Percentiles rank a stretch among this genome's conserved stretches.
Conservation (phyloP, 2,797 vertebrate genomes). For the Ibycter americanus region DNA sequence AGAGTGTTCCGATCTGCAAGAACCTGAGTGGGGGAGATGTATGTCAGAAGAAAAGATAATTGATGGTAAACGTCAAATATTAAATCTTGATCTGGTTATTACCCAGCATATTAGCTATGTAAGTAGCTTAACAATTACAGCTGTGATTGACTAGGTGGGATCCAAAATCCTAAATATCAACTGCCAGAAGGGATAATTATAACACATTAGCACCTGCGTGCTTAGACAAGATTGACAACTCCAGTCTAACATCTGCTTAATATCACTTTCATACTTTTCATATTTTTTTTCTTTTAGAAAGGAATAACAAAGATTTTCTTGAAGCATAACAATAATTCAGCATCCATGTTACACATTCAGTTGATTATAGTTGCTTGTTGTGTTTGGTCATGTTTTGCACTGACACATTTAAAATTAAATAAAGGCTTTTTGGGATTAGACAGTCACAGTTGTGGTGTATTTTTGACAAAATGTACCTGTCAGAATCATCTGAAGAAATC, state of each 20-base stretch:
- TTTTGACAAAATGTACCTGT: conserved; percentile 56
- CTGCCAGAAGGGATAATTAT: conserved; percentile 85
- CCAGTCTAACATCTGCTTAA: conserved; percentile 81
- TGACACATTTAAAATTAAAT: conserved; percentile 57
- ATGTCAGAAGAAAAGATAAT: conserved; percentile 78
- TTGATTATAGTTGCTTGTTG: conserved; percentile 54
- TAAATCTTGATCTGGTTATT: conserved; percentile 84
- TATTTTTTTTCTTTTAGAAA: conserved; percentile 67
- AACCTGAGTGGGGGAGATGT: conserved; percentile 63
- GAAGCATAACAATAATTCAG: conserved; percentile 71
- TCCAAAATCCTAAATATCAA: conserved; percentile 83
- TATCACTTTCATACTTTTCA: conserved; percentile 79
- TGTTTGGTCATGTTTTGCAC: conserved; percentile 67
- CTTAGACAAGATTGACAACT: conserved; percentile 83
- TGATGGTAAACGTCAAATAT: conserved; percentile 83
- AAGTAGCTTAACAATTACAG: conserved; percentile 85
- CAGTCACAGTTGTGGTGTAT: conserved; percentile 27
- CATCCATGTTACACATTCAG: conserved; percentile 63
- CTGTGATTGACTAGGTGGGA: conserved; percentile 86
- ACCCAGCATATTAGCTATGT: conserved; percentile 79
- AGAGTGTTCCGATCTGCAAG: conserved; percentile 68
- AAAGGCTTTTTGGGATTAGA: conserved; percentile 52
- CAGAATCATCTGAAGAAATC: conserved; percentile 42
- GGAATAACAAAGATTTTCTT: conserved; percentile 73
- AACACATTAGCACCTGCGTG: conserved; percentile 84